Evolutionary conservation across 92 coral and sea anemone species (phyloP).

Genomic region (Epizoanthus rinbou): DNA sequence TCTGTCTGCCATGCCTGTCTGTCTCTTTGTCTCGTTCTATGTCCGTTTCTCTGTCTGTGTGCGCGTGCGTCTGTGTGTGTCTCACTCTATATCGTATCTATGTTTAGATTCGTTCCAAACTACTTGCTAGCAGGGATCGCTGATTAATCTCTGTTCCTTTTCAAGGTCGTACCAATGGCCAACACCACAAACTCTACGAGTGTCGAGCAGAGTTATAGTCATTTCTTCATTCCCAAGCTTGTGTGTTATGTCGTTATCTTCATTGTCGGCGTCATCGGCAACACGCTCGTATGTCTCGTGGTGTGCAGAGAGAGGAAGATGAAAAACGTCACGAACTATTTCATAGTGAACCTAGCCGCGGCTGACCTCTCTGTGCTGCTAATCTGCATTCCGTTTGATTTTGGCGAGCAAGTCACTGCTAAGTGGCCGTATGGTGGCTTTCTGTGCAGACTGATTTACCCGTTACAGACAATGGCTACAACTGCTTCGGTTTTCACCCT

Average conservation of each 20-base stretch:
- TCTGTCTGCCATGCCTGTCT: too few relatives aligned
- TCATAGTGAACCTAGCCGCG: slow-evolving; percentile 94
- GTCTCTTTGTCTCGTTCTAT: too few relatives aligned
- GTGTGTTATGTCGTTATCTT: slow-evolving; percentile 85
- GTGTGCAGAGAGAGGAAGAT: slow-evolving; percentile 93
- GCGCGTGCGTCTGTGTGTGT: too few relatives aligned
- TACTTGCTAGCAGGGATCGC: not conserved
- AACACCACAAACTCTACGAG: not conserved
- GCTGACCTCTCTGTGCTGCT: slow-evolving; percentile 89
- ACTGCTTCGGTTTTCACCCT: slow-evolving; percentile 96
- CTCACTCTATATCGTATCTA: too few relatives aligned
- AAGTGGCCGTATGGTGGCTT: slow-evolving; percentile 91
- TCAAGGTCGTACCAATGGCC: not conserved
- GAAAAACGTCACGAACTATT: slow-evolving; percentile 95
- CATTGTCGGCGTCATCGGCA: slow-evolving; percentile 92
- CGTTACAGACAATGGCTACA: slow-evolving; percentile 94
- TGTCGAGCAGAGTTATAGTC: not conserved
- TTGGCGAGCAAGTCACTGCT: slow-evolving; percentile 71
- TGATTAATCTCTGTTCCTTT: not conserved
- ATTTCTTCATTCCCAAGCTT: slow-evolving; percentile 45
- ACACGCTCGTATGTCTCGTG: slow-evolving; percentile 85
- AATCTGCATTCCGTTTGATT: slow-evolving; percentile 90
- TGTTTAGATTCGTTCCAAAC: too few relatives aligned
- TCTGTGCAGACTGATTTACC: slow-evolving; percentile 86
- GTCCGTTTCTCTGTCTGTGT: too few relatives aligned